phyloP scores from a whole-genome alignment of 2,797 vertebrate genomes.

The Clamator glandarius region DNA sequence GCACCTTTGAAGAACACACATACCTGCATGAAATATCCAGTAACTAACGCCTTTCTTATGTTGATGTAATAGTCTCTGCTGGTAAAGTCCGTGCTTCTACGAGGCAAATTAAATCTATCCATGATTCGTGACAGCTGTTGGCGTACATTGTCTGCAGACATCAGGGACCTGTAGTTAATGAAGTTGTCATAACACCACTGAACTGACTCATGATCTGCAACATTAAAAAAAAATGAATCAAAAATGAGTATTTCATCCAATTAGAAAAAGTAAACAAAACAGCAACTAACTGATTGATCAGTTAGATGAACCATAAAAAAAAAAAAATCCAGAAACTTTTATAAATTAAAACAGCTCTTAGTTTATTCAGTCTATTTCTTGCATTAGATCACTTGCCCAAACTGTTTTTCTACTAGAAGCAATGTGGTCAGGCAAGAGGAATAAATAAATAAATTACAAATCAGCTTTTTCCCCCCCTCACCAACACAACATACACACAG shows the following conservation, averaged over 20 bases:
- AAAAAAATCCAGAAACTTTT: neutral
- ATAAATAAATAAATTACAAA: neutral
- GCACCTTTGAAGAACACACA: slow-evolving; percentile 7
- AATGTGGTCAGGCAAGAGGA: neutral
- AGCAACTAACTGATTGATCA: neutral
- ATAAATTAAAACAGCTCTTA: neutral
- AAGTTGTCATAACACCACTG: slow-evolving; percentile 99
- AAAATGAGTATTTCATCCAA: slow-evolving; percentile 54
- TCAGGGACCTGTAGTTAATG: slow-evolving; percentile 99
- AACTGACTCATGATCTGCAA: slow-evolving; percentile 96
- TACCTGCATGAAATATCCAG: slow-evolving; percentile 98
- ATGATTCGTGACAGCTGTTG: slow-evolving; percentile 98
- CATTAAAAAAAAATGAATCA: slow-evolving; percentile 73
- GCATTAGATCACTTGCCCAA: neutral
- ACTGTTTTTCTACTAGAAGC: neutral
- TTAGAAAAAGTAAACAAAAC: slow-evolving; percentile 54
- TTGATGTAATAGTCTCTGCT: slow-evolving; percentile 97
- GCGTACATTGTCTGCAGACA: slow-evolving; percentile 99
- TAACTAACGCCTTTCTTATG: slow-evolving; percentile 95
- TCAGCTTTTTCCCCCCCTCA: rapidly evolving
- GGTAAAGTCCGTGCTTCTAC: slow-evolving; percentile 94
- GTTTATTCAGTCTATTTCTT: neutral
- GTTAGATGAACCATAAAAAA: slow-evolving; percentile 40
- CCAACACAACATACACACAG: neutral
- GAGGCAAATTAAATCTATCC: slow-evolving; percentile 97